Evolutionary conservation across 2,113 vertebrate genomes (phyloP).

Genomic region (Azemiops feae): DNA sequence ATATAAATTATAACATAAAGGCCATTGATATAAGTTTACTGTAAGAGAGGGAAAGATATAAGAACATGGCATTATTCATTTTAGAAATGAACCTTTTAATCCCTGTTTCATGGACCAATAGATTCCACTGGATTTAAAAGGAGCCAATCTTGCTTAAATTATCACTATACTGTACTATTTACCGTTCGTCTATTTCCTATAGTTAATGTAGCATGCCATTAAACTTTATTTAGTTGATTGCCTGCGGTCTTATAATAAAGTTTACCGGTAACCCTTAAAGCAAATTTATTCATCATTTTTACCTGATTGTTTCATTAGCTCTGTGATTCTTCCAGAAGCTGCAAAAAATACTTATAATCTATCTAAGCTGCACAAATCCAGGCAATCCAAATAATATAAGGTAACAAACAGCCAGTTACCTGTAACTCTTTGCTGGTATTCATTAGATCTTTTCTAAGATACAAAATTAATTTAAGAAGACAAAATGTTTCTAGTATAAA

Average conservation of each 20-base stretch:
- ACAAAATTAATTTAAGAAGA: background rate
- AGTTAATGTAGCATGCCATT: background rate
- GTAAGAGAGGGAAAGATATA: background rate
- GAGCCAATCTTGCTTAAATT: background rate
- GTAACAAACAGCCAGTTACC: background rate
- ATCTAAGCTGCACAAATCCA: background rate
- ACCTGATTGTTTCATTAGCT: background rate
- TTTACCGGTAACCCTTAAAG: background rate
- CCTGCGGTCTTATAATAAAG: background rate
- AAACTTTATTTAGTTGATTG: background rate
- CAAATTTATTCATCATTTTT: background rate
- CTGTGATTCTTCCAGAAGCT: background rate
- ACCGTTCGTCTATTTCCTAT: background rate
- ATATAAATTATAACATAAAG: background rate
- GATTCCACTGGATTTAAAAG: background rate
- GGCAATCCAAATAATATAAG: background rate
- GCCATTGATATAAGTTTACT: background rate
- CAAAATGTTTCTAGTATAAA: background rate
- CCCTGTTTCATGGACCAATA: background rate
- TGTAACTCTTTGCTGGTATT: background rate
- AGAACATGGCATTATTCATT: background rate
- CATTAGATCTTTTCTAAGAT: background rate
- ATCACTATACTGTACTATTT: background rate
- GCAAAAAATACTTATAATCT: background rate
- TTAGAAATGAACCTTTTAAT: background rate